A percentile compares a stretch with the other conserved stretches of the same genome.
These are phyloP conservation scores for Heterodera filipjevi DNA, from an alignment of 2,888 invertebrate genomes.

Conservation along the genomic window DNA sequence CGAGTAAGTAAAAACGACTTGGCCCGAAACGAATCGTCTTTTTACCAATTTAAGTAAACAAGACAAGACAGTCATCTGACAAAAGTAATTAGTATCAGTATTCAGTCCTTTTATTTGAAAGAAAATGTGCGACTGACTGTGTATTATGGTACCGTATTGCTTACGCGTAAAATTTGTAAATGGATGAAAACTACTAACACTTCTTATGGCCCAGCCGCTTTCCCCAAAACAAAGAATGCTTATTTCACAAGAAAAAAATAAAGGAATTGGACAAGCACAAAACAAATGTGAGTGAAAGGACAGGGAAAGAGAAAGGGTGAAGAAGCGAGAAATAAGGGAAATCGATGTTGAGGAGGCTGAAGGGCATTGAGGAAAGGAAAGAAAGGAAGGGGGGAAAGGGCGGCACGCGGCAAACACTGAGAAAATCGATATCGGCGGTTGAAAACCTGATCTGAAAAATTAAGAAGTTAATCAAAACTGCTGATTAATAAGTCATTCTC, in stretches of 20 bases:
- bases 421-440: not conserved
- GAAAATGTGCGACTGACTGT: no score
- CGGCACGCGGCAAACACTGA: not conserved
- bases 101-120: not conserved
- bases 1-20: no score
- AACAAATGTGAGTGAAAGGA: not conserved
- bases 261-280: not conserved
- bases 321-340: slow-evolving; percentile 6
- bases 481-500: no score
- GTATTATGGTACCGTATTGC: no score
- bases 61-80: not conserved
- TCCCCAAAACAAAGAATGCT: not conserved
- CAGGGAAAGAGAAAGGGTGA: slow-evolving; percentile 2
- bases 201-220: not conserved
- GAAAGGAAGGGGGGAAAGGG: not conserved
- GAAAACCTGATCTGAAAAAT: not conserved
- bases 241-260: not conserved
- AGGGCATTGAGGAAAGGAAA: not conserved
- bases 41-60: no score
- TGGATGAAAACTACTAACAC: not conserved
- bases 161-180: not conserved
- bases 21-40: no score
- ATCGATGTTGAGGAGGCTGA: not conserved
- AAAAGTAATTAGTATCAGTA: not conserved
- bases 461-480: no score